Evolutionary conservation across 1,140 invertebrate genomes (phyloP).

Genomic region (Octopus sinensis): DNA sequence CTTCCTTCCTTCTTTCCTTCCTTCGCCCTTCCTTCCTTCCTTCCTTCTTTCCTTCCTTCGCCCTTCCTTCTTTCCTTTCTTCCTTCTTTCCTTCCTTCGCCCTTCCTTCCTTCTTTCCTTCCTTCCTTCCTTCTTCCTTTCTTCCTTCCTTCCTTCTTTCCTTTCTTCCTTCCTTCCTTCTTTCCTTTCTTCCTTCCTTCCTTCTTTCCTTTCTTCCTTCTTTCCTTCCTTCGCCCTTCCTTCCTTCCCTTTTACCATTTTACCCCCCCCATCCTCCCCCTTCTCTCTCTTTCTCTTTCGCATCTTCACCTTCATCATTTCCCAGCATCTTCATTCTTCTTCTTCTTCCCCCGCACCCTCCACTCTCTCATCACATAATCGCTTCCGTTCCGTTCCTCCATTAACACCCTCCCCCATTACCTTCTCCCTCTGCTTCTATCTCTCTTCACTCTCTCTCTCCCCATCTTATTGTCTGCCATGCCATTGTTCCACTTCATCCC

Average conservation of each 20-base stretch:
- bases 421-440: background rate
- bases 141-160: background rate
- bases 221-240: background rate
- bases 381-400: background rate
- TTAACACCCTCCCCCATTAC: background rate
- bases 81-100: background rate
- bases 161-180: background rate
- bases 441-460: background rate
- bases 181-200: background rate
- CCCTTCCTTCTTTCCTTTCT: background rate
- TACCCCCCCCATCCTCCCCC: background rate
- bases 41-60: background rate
- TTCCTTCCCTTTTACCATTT: background rate
- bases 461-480: background rate
- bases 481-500: background rate
- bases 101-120: background rate
- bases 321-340: background rate
- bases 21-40: background rate
- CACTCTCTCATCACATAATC: background rate
- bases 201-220: background rate
- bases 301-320: background rate
- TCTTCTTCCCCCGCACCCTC: background rate
- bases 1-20: background rate
- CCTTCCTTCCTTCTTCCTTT: background rate
- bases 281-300: background rate